These are phyloP conservation scores for Natator depressus DNA, from an alignment of 2,113 vertebrate species.

Conservation along the genomic window DNA sequence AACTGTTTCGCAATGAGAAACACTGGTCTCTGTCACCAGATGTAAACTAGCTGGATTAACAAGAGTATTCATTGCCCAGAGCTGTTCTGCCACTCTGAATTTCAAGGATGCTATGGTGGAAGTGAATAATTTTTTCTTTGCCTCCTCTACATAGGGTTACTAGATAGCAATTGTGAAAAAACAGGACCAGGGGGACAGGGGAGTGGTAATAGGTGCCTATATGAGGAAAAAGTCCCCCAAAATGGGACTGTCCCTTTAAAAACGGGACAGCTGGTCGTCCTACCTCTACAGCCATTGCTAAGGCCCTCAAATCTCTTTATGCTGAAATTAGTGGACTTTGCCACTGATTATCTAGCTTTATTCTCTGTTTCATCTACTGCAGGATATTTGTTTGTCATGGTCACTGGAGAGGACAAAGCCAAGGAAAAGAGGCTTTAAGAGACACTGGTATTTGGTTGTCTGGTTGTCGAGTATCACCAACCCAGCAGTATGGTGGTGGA, in stretches of 20 bases:
- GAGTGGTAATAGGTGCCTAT: too few relatives aligned
- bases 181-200: too few relatives aligned
- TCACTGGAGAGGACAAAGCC: neutral
- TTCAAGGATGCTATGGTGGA: neutral
- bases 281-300: neutral
- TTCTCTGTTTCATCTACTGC: neutral
- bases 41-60: neutral
- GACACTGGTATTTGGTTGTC: neutral
- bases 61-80: fast-evolving
- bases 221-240: too few relatives aligned
- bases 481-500: neutral
- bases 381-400: neutral
- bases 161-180: too few relatives aligned
- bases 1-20: neutral
- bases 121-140: neutral
- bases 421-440: neutral
- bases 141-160: neutral
- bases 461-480: neutral
- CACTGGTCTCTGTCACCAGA: neutral
- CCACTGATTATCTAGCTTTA: neutral
- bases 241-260: too few relatives aligned
- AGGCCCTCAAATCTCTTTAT: neutral
- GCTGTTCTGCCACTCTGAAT: neutral
- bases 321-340: neutral
- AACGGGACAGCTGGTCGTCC: too few relatives aligned